Conservation (phyloP, 2,113 vertebrate genomes). For the Plecturocebus donacophilus region DNA sequence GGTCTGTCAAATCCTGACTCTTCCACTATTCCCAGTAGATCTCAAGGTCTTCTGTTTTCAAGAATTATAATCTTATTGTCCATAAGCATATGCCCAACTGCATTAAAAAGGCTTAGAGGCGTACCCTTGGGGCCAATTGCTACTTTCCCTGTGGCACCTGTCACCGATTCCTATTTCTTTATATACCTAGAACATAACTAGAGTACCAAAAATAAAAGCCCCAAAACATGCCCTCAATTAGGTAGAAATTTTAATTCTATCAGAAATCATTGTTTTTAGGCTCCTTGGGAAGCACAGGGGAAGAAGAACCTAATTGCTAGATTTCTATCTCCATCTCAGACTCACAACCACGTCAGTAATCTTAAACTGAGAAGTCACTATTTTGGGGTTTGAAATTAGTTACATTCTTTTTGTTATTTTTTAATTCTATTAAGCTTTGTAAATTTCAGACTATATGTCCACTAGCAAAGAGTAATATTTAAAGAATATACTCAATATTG, state of each 20-base stretch:
- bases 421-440: not conserved
- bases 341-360: not conserved
- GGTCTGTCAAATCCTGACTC: not conserved
- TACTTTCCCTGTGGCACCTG: not conserved
- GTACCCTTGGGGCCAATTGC: not conserved
- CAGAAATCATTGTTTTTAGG: not conserved
- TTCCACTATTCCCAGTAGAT: not conserved
- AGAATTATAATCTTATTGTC: not conserved
- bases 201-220: not conserved
- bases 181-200: not conserved
- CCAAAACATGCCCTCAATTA: not conserved
- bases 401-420: not conserved
- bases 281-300: not conserved
- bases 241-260: not conserved
- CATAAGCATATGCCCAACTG: not conserved
- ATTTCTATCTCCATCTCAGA: not conserved
- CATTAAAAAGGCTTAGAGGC: not conserved
- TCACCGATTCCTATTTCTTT: not conserved
- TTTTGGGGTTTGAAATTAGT: not conserved
- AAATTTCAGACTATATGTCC: not conserved
- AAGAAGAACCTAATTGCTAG: not conserved
- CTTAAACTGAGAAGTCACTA: not conserved
- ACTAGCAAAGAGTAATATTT: not conserved
- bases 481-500: not conserved
- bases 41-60: not conserved